A percentile compares a stretch with the other conserved stretches of the same genome.
These are phyloP conservation scores for Drosophila chauvacae DNA, from an alignment of 1,140 invertebrate genomes.

Conservation along the genomic window DNA sequence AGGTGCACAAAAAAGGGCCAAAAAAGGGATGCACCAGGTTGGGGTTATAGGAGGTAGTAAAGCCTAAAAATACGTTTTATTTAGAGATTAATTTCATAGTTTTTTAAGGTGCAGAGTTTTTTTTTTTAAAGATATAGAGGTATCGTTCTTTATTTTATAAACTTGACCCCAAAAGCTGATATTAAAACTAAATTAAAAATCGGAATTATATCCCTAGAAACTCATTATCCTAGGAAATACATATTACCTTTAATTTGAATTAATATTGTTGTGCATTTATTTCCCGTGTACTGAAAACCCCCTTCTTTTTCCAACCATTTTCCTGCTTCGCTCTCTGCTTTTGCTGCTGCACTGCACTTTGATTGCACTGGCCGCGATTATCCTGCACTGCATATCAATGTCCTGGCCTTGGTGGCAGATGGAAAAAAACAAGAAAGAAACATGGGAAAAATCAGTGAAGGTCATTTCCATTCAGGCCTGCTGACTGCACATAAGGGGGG, in stretches of 20 bases:
- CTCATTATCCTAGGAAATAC: rapidly evolving
- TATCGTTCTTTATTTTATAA: not conserved
- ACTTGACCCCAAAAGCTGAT: not conserved
- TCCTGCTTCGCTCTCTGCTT: slow-evolving; percentile 3
- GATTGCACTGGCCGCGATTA: slow-evolving; percentile 77
- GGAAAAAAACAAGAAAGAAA: not conserved
- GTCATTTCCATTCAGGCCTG: slow-evolving; percentile 65
- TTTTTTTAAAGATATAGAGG: rapidly evolving
- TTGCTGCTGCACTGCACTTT: slow-evolving; percentile 67
- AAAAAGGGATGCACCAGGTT: slow-evolving; percentile 7
- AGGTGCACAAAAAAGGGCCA: slow-evolving; percentile 17
- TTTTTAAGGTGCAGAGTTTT: rapidly evolving
- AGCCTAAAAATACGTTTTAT: not conserved
- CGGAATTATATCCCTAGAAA: too few relatives aligned
- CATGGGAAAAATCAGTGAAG: slow-evolving; percentile 66
- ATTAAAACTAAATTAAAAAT: not conserved
- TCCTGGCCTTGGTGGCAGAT: slow-evolving; percentile 37
- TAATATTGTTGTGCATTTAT: not conserved
- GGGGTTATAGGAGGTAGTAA: not conserved
- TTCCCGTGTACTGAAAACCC: not conserved
- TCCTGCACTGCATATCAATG: slow-evolving; percentile 79
- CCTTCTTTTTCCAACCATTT: slow-evolving; percentile 2
- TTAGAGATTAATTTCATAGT: not conserved
- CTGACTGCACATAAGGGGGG: slow-evolving; percentile 4
- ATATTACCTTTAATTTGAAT: not conserved